These are phyloP conservation scores for Mus minutoides DNA, from an alignment of 2,797 vertebrate genomes.

Conservation along the genomic window DNA sequence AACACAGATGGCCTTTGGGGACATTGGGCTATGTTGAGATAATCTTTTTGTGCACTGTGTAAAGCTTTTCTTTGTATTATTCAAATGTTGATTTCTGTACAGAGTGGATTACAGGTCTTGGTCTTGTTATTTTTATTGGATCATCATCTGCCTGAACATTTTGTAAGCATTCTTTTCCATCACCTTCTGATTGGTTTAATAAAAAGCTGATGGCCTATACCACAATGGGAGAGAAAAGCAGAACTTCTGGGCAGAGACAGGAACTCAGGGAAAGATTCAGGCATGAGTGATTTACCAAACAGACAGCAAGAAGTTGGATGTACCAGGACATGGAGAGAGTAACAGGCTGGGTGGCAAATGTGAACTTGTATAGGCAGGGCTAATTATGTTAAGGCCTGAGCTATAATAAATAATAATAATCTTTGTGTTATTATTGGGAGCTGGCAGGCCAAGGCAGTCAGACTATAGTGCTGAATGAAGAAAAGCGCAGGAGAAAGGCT, in stretches of 20 bases:
- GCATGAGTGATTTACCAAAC: neutral
- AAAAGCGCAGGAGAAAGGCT: neutral
- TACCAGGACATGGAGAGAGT: neutral
- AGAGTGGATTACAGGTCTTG: neutral
- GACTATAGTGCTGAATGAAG: neutral
- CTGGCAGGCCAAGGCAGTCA: neutral
- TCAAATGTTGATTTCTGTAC: neutral
- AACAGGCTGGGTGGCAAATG: neutral
- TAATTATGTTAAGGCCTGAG: neutral
- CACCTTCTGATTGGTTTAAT: neutral
- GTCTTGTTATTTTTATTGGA: neutral
- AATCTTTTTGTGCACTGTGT: neutral
- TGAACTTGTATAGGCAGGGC: neutral
- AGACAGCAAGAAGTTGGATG: neutral
- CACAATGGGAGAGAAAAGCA: neutral
- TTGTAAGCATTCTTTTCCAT: neutral
- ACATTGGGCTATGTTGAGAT: neutral
- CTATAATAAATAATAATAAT: neutral
- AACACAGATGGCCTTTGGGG: neutral
- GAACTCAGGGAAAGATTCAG: neutral
- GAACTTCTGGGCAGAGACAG: neutral
- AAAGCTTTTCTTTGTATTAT: neutral
- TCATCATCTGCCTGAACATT: neutral
- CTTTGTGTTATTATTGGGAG: neutral
- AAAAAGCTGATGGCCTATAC: neutral